phyloP scores from a whole-genome alignment of 37 sponge, comb jelly and placozoan species.

The Diacarnus erythraeanus region DNA sequence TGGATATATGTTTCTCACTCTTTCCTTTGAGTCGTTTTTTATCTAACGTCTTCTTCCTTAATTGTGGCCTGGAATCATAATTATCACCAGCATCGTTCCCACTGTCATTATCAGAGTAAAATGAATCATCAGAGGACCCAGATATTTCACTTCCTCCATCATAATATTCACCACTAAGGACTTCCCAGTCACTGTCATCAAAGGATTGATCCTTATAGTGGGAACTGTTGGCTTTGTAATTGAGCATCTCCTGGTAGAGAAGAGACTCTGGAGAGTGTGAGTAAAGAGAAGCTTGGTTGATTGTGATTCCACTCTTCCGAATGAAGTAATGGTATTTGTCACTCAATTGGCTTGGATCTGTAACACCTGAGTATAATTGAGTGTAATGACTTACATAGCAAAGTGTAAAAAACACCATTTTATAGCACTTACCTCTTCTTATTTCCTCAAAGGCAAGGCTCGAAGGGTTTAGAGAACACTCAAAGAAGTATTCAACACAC shows the following conservation, averaged over 20 bases:
- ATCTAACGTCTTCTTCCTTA: background rate
- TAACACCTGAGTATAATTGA: conserved; percentile 11
- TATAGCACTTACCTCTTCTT: conserved; percentile 35
- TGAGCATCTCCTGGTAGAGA: conserved; percentile 66
- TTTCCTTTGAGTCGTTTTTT: no score
- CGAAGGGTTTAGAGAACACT: conserved; percentile 70
- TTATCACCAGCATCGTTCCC: background rate
- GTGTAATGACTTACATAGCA: background rate
- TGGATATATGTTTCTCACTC: background rate
- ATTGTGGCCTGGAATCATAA: background rate
- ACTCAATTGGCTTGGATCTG: conserved; percentile 29
- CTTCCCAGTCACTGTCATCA: conserved; percentile 43
- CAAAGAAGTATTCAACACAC: conserved; percentile 75
- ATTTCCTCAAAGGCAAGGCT: conserved; percentile 71
- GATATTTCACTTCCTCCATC: conserved; percentile 22
- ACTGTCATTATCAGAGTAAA: background rate
- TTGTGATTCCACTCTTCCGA: conserved; percentile 1
- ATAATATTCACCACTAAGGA: conserved; percentile 1
- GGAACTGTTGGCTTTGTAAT: conserved; percentile 51
- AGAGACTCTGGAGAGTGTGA: conserved; percentile 17
- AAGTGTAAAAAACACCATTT: background rate
- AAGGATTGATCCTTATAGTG: background rate
- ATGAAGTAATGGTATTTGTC: conserved; percentile 36
- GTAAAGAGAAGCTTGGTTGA: conserved; percentile 42
- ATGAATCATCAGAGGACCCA: background rate